Base-by-base conservation (phyloP, 2,888 invertebrate species). In the Camponotus fellah region DNA sequence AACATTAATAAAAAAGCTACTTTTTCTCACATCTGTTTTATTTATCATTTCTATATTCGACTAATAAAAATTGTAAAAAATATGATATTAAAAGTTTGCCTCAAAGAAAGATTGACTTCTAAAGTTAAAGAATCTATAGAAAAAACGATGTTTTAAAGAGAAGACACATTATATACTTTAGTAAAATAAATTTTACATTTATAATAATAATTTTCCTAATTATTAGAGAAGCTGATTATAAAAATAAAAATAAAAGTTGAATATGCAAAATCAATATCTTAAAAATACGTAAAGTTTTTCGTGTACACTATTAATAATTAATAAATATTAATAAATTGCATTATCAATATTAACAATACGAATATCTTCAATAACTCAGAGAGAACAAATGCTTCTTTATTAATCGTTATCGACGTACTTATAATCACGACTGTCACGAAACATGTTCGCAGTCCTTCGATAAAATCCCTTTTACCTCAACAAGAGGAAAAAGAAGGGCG, bases 241-340 rank as follows among this genome's bases (percentile, higher is more conserved):
- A 49, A 46, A 46, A 14, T 3, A 14, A 17, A 49, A 64, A 75
- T 34, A 64, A 58, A 12, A 49, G 46, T 46, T 77, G 40, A 68
- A 68, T 68, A 12, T 21, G 32, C 3, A 53, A 43, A 60, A 69
- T 53, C 65, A 26, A 76, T 76, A 76, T 65, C 60, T 46, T 17
- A 69, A 69, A 69, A 79, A 65, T 65, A 76, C 76, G 21, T 9
- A 6, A 46, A 64, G 17, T 40, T 37, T 9, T 53, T 34, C 49
- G 3, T 3, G 14, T 46, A 46, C 14, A 12, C 14, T 3, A 46
- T 14, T 46, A 26, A 46, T 37, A 37, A 37, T 43, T 46, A 46
- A 60, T 12, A 32, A 60, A 21, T 37, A 46, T 64, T 34, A 32
- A 40, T 46, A 14, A 46, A 46, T 43, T 32, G 14, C 12, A 32